Percentiles rank a stretch among this genome's conserved stretches.
phyloP scores from a whole-genome alignment of 1,140 invertebrate species.

The Meloidogyne chitwoodi region DNA sequence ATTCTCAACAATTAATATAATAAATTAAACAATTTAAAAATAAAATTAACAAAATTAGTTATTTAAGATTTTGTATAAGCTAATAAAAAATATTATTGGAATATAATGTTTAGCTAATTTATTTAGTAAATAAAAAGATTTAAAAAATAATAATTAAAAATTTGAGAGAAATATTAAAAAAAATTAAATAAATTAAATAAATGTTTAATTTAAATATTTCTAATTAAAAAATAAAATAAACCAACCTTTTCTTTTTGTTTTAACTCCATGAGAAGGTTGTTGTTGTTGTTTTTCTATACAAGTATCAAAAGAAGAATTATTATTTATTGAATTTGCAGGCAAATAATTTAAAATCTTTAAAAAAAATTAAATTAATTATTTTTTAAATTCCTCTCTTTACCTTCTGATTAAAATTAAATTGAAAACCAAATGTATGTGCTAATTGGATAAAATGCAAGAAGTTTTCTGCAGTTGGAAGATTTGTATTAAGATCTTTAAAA shows the following conservation, averaged over 20 bases:
- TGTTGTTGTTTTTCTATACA: background rate
- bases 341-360: background rate
- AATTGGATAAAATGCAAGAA: slow-evolving; percentile 2
- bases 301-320: background rate
- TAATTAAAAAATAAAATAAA: background rate
- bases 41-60: too few species aligned
- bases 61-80: too few species aligned
- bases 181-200: background rate
- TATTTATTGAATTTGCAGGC: background rate
- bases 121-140: too few species aligned
- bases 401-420: slow-evolving; percentile 15
- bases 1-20: too few species aligned
- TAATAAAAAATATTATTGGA: too few species aligned
- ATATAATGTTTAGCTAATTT: too few species aligned
- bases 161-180: background rate
- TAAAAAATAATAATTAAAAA: too few species aligned
- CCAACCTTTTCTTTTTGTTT: background rate
- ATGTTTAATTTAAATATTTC: too few species aligned
- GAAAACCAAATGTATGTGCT: slow-evolving; percentile 13
- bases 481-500: background rate
- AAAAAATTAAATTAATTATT: too few species aligned
- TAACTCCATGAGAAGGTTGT: background rate
- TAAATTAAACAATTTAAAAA: too few species aligned
- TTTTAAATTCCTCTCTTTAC: background rate
- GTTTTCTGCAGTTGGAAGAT: slow-evolving; percentile 4